Evolutionary conservation across 2,797 vertebrate species (phyloP).

Genomic region (Lindbergichthys nudifrons): DNA sequence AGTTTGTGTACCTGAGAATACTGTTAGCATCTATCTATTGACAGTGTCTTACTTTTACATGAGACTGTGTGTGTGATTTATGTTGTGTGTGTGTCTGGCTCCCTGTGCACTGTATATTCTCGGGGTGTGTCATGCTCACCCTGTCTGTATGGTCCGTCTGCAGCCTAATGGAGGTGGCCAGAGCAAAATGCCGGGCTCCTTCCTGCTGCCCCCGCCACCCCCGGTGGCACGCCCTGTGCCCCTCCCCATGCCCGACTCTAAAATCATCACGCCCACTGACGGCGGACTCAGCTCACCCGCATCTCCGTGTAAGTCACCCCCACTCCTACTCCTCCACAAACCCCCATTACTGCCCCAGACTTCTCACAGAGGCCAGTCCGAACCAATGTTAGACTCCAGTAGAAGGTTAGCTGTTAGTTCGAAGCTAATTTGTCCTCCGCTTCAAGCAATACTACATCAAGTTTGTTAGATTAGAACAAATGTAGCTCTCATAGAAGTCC

Average conservation of each 20-base stretch:
- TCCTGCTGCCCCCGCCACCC: slow-evolving; percentile 96
- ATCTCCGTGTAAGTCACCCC: slow-evolving; percentile 95
- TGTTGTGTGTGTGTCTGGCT: slow-evolving; percentile 32
- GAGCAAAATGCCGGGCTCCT: slow-evolving; percentile 97
- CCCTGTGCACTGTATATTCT: slow-evolving; percentile 67
- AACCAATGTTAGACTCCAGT: slow-evolving; percentile 41
- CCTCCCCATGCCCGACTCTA: slow-evolving; percentile 96
- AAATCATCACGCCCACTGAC: slow-evolving; percentile 88
- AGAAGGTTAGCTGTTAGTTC: slow-evolving; percentile 42
- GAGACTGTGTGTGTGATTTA: slow-evolving; percentile 24
- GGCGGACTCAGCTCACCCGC: slow-evolving; percentile 93
- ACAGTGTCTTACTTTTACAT: slow-evolving; percentile 47
- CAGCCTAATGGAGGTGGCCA: slow-evolving; percentile 96
- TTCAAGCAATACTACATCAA: slow-evolving; percentile 21
- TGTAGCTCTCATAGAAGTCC: slow-evolving; percentile 50
- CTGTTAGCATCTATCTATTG: slow-evolving; percentile 32
- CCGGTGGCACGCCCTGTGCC: slow-evolving; percentile 96
- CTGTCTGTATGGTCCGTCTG: slow-evolving; percentile 92
- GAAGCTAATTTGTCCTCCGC: slow-evolving; percentile 31
- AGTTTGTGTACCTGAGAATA: slow-evolving; percentile 29
- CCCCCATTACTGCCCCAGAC: slow-evolving; percentile 73
- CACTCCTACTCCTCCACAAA: slow-evolving; percentile 78
- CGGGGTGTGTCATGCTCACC: slow-evolving; percentile 83
- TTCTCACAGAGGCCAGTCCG: slow-evolving; percentile 63
- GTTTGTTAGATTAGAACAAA: slow-evolving; percentile 35